phyloP scores from a whole-genome alignment of 2,888 invertebrate species.

The Napeogenes inachia region DNA sequence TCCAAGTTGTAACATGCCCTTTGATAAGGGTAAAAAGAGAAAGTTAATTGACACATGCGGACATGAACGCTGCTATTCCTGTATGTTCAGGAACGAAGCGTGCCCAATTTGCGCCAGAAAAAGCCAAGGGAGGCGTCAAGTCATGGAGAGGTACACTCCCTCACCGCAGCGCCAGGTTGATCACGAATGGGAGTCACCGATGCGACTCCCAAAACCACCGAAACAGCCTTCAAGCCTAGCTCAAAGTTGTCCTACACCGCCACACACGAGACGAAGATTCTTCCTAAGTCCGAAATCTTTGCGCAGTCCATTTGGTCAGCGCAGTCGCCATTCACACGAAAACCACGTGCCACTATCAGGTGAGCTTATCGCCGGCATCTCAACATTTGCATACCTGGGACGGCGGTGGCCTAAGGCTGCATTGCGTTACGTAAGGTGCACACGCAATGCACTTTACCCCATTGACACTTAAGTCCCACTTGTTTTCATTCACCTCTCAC shows the following conservation, averaged over 20 bases:
- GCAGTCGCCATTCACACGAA: slow-evolving; percentile 72
- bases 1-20: slow-evolving; percentile 94
- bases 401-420: slow-evolving; percentile 43
- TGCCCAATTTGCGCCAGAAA: slow-evolving; percentile 88
- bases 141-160: slow-evolving; percentile 67
- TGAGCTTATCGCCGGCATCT: slow-evolving; percentile 57
- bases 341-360: slow-evolving; percentile 84
- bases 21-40: slow-evolving; percentile 97
- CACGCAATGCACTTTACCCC: slow-evolving; percentile 49
- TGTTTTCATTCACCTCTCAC: slow-evolving; percentile 62
- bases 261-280: slow-evolving; percentile 85
- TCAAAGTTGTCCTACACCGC: slow-evolving; percentile 89
- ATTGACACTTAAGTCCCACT: slow-evolving; percentile 54
- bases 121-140: slow-evolving; percentile 61
- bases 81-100: slow-evolving; percentile 94
- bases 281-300: slow-evolving; percentile 89
- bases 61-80: slow-evolving; percentile 96
- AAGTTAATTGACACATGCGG: slow-evolving; percentile 96
- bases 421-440: slow-evolving; percentile 52
- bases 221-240: slow-evolving; percentile 74
- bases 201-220: slow-evolving; percentile 79
- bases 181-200: slow-evolving; percentile 71
- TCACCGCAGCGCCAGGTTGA: slow-evolving; percentile 64
- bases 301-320: slow-evolving; percentile 84
- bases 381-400: slow-evolving; percentile 46